phyloP scores from a whole-genome alignment of 1,140 invertebrate species.

The Dinothrombium tinctorium region DNA sequence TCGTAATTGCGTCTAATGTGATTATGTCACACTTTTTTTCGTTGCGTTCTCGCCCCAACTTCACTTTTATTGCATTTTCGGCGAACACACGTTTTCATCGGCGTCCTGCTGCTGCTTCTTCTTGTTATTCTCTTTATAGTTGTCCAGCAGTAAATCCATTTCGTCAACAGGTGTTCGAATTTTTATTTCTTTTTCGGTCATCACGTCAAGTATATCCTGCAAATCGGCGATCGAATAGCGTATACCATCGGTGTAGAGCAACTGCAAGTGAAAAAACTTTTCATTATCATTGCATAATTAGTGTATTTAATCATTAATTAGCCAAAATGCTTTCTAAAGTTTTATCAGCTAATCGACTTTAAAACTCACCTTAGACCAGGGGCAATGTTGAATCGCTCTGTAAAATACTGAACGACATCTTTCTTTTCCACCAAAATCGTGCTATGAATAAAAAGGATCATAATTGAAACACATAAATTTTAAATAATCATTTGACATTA shows the following conservation, averaged over 20 bases:
- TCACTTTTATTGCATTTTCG: no score
- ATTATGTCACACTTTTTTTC: no score
- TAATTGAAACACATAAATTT: constrained; percentile 2
- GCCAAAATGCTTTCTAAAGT: no score
- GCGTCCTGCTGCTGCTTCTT: no score
- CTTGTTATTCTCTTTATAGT: constrained; percentile 11
- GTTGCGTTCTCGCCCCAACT: no score
- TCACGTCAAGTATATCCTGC: constrained; percentile 22
- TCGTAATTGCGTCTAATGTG: no score
- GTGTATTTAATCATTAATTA: no score
- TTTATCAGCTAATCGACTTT: no score
- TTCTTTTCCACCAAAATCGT: constrained; percentile 2
- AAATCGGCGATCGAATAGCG: constrained; percentile 19
- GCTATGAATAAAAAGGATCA: background rate
- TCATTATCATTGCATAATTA: no score
- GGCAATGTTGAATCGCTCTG: constrained; percentile 23
- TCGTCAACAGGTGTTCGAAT: constrained; percentile 25
- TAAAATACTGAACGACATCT: constrained; percentile 22
- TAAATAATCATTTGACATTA: background rate
- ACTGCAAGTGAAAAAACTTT: no score
- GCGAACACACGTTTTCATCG: no score
- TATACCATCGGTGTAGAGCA: constrained; percentile 11
- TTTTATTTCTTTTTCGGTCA: constrained; percentile 24
- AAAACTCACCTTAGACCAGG: constrained; percentile 24
- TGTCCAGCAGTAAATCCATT: constrained; percentile 20